These are phyloP conservation scores for Anas capensis DNA, from an alignment of 2,797 vertebrate species.

Conservation along the genomic window DNA sequence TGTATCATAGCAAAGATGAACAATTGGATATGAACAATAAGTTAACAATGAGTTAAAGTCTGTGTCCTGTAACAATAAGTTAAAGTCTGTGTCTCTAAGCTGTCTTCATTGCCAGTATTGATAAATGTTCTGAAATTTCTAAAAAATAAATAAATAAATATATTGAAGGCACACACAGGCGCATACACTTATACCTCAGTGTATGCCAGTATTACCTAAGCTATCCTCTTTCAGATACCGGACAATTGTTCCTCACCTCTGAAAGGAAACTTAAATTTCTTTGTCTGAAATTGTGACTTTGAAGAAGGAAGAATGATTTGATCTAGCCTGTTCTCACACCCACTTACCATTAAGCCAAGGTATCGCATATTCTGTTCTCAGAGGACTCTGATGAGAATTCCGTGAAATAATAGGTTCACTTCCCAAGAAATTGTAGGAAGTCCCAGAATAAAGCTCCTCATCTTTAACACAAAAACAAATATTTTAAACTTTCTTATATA, in stretches of 20 bases:
- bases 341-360: conserved; percentile 97
- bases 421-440: conserved; percentile 94
- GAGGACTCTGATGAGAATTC: conserved; percentile 87
- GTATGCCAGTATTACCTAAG: neutral
- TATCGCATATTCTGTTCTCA: conserved; percentile 95
- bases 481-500: neutral
- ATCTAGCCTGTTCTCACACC: neutral
- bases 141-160: neutral
- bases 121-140: neutral
- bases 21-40: neutral
- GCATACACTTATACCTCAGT: neutral
- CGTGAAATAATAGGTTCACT: conserved; percentile 95
- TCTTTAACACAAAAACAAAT: conserved; percentile 79
- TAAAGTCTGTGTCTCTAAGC: neutral
- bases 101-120: neutral
- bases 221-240: neutral
- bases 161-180: neutral
- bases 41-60: neutral
- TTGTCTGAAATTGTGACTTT: fast-evolving
- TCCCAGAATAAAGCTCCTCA: conserved; percentile 94
- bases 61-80: neutral
- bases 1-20: neutral
- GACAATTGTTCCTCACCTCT: neutral
- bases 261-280: neutral
- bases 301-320: neutral